phyloP scores from a whole-genome alignment of 2,888 invertebrate genomes.

The Strigamia transsilvanica region DNA sequence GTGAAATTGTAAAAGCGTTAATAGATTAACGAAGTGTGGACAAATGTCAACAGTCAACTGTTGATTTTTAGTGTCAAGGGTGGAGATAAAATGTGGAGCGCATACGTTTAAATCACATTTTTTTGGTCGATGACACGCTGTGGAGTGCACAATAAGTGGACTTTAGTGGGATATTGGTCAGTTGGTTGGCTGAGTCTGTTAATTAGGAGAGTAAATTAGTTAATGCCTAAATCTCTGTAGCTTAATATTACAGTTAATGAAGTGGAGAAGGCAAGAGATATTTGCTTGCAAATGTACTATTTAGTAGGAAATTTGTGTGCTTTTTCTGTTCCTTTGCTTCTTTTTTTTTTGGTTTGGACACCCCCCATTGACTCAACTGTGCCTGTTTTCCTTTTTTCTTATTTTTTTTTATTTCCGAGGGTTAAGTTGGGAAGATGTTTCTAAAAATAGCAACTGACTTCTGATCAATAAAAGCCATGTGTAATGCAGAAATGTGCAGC shows the following conservation, averaged over 20 bases:
- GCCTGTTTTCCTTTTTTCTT: not conserved
- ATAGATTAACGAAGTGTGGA: no score
- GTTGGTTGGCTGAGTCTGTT: not conserved
- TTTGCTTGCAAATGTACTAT: not conserved
- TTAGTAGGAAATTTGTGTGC: not conserved
- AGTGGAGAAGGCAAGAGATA: not conserved
- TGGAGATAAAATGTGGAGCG: no score
- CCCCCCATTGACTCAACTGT: slow-evolving; percentile 32
- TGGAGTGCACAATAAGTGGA: not conserved
- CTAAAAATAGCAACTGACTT: slow-evolving; percentile 44
- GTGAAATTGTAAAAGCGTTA: no score
- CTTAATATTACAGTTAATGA: not conserved
- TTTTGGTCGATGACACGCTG: no score
- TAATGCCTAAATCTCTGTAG: not conserved
- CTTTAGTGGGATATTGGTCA: not conserved
- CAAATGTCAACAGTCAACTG: no score
- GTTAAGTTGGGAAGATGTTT: slow-evolving; percentile 39
- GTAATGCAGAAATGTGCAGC: slow-evolving; percentile 45
- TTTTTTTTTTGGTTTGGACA: slow-evolving; percentile 14
- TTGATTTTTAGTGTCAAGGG: no score
- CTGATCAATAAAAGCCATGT: slow-evolving; percentile 45
- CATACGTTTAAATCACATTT: no score
- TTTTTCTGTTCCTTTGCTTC: not conserved
- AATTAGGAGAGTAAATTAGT: not conserved
- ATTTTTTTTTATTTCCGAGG: not conserved